A percentile compares a stretch with the other conserved stretches of the same genome.
phyloP scores from a whole-genome alignment of 2,888 invertebrate species.

The Pherbina coryleti region DNA sequence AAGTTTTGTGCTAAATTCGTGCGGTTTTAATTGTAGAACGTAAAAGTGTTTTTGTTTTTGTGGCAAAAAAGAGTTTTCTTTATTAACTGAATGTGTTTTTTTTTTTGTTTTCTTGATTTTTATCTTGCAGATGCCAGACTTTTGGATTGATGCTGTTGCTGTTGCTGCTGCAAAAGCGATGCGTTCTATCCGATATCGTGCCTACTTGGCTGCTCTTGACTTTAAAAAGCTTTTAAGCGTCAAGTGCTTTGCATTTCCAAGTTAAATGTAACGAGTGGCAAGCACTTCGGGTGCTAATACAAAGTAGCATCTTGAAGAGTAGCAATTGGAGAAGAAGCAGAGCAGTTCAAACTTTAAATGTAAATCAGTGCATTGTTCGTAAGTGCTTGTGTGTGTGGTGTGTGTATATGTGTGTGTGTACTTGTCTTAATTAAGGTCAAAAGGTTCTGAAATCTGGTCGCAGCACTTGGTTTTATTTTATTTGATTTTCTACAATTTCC shows the following conservation, averaged over 20 bases:
- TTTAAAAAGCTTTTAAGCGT: neutral
- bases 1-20: slow-evolving; percentile 14
- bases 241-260: slow-evolving; percentile 11
- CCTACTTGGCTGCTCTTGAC: neutral
- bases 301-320: neutral
- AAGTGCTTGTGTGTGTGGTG: neutral
- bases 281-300: neutral
- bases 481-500: neutral
- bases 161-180: neutral
- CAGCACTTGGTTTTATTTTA: slow-evolving; percentile 14
- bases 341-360: no score
- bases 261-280: slow-evolving; percentile 23
- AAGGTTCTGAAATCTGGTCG: slow-evolving; percentile 32
- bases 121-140: neutral
- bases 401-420: slow-evolving; percentile 26
- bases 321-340: neutral
- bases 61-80: neutral
- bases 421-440: slow-evolving; percentile 32
- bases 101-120: no score
- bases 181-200: neutral
- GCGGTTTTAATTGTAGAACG: slow-evolving; percentile 9
- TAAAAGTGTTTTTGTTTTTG: slow-evolving; percentile 7
- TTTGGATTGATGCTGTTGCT: neutral
- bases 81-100: slow-evolving; percentile 5
- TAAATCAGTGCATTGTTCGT: no score